Base-by-base conservation (phyloP, 2,113 vertebrate species). In the Poecilia latipinna region DNA sequence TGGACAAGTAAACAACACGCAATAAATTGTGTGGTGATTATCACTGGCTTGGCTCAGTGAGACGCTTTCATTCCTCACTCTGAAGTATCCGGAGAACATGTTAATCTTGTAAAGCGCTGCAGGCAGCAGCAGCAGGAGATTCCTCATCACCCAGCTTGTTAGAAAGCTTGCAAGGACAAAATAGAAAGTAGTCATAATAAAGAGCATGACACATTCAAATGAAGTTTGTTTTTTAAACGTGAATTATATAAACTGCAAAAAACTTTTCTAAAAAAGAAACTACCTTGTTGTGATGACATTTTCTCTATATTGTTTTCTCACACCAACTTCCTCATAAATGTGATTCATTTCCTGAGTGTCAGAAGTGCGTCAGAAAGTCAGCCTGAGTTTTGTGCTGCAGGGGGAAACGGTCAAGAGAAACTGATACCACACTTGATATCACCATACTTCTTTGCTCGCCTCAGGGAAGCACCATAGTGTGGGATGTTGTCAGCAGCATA, bases 401-500 rank as follows among this genome's bases (percentile, higher is more conserved):
- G 98, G 97, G 99, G 68, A 99, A 97, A 90, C 98, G 97, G 98
- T 98, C 97, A 64, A 95, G 96, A 85, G 98, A 99, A 99, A 99
- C 89, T 99, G 99, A 82, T 97, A 98, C 91, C 98, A 99, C 92
- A 96, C 75, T 22, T 97, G 71, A 97, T 97, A 80, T 97, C 97
- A 0, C 98, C 98, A 0, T 99, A 99, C 85, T 96, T 92, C 98
- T 89, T 95, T 97, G 60, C 93, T 99, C 85, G 98, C 98, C 11
- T 98, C 98, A 2, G 98, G 98, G 98, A 24, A 99, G 98, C 89
- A 99, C 99, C 77, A 96, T 99, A 0, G 96, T 98, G 19, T 99
- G 98, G 98, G 98, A 99, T 82, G 98, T 99, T 51, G 96, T 96
- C 35, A 95, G 96, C 8, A 98, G 98, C 78, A 75, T 96, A 3